Evolutionary conservation across 2,888 invertebrate genomes (phyloP), one percentile per base, ranked within the genome.

Genomic region (Melolontha melolontha): DNA sequence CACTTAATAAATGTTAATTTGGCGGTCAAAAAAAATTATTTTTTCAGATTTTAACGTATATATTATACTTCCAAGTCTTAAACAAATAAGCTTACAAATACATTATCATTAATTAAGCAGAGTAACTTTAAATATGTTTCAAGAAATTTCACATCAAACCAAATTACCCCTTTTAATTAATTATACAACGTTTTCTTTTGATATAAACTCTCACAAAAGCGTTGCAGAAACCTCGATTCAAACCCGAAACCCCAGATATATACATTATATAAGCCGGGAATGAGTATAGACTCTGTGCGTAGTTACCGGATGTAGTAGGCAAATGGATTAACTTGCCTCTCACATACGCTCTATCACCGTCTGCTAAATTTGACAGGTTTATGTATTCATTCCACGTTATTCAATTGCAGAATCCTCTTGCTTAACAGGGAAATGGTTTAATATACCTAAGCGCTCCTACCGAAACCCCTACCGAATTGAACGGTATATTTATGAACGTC

Each of bases 341-440:
- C 47, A 14, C 12, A 17, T 8, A 47, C 47, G 17, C 16, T 47
- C 39, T 29, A 12, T 34, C 41, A 14, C 41, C 40, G 41, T 50
- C 40, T 40, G 64, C 34, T 34, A 34, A 52, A 44, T 64, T 64
- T 54, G 64, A 64, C 51, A 51, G 64, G 64, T 54, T 64, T 52
- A 64, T 42, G 50, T 54, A 54, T 64, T 17, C 54, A 27, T 27
- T 54, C 17, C 44, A 27, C 41, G 14, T 34, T 64, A 41, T 64
- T 52, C 51, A 44, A 41, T 44, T 51, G 64, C 64, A 64, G 54
- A 64, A 64, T 64, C 64, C 64, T 64, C 52, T 29, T 44, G 34
- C 34, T 34, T 44, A 54, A 47, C 47, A 47, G 47, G 47, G 16
- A 47, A 62, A 62, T 62, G 59, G 59, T 47, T 62, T 62, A 62